These are phyloP conservation scores for Polyploca ridens DNA, from an alignment of 2,888 invertebrate genomes.

Conservation along the genomic window DNA sequence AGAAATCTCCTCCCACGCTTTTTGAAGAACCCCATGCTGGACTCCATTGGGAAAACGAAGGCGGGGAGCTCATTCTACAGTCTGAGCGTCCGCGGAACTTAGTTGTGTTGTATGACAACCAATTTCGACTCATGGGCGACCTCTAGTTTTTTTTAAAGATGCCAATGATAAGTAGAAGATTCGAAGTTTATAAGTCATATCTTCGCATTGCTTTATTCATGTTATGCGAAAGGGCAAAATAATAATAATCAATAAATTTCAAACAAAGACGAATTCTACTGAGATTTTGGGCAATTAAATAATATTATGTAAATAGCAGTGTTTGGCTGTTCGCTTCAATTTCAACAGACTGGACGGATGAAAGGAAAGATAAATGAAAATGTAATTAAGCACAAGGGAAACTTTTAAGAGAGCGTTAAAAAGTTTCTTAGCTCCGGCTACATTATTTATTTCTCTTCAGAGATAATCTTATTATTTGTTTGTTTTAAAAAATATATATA, in stretches of 20 bases:
- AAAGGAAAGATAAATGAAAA: constrained; percentile 78
- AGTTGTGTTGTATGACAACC: too few relatives aligned
- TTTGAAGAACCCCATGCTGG: too few relatives aligned
- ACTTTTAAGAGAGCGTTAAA: constrained; percentile 71
- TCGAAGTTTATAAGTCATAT: neutral
- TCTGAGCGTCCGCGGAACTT: too few relatives aligned
- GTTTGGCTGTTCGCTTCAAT: constrained; percentile 41
- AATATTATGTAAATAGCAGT: constrained; percentile 43
- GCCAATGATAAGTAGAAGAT: too few relatives aligned
- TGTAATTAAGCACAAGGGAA: constrained; percentile 77
- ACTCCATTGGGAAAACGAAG: too few relatives aligned
- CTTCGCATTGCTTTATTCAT: neutral
- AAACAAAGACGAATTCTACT: constrained; percentile 7
- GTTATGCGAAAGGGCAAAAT: neutral
- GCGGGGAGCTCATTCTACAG: too few relatives aligned
- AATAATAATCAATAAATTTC: neutral
- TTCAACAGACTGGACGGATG: constrained; percentile 48
- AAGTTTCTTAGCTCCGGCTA: constrained; percentile 65
- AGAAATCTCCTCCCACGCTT: too few relatives aligned
- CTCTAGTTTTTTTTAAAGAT: too few relatives aligned
- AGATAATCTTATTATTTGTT: constrained; percentile 67
- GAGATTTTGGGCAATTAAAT: constrained; percentile 25
- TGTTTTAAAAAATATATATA: constrained; percentile 49
- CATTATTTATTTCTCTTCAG: constrained; percentile 70
- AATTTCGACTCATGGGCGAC: too few relatives aligned